Conservation (phyloP, 2,113 vertebrate genomes). For the Hirundichthys speculiger region DNA sequence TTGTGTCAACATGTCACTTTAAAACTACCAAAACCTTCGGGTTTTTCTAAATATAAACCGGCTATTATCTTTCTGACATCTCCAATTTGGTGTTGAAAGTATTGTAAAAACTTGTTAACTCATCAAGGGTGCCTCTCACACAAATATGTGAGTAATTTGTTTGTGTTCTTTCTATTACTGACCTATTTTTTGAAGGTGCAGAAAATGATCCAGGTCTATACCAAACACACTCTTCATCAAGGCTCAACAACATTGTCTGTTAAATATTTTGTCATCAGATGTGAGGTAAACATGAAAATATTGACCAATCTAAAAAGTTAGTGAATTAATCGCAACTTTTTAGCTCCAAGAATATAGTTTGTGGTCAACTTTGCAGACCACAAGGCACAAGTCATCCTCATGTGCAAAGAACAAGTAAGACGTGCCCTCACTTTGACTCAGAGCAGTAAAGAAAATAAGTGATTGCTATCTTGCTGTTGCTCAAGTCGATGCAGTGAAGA, state of each 20-base stretch:
- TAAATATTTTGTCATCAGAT: too few species aligned
- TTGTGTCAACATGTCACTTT: too few species aligned
- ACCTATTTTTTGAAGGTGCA: slow-evolving; percentile 2
- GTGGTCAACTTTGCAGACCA: slow-evolving; percentile 46
- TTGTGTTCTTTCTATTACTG: background rate
- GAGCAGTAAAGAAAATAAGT: slow-evolving; percentile 71
- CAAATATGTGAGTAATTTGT: background rate
- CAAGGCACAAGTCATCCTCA: slow-evolving; percentile 41
- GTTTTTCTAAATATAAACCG: too few species aligned
- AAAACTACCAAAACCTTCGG: too few species aligned
- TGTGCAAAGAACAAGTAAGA: slow-evolving; percentile 56
- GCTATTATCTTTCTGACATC: too few species aligned
- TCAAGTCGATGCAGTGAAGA: slow-evolving; percentile 72
- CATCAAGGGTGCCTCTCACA: too few species aligned
- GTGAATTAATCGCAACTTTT: background rate
- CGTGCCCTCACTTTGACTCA: slow-evolving; percentile 61
- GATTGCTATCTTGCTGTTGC: slow-evolving; percentile 73
- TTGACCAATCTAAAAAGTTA: background rate
- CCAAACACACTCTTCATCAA: slow-evolving; percentile 14
- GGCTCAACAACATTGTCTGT: background rate
- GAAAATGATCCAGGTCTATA: slow-evolving; percentile 12
- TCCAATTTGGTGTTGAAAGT: too few species aligned
- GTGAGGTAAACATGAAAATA: background rate
- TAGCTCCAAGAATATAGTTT: slow-evolving; percentile 41
- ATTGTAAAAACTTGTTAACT: too few species aligned